These are phyloP conservation scores for Lamellibrachia columna DNA, from an alignment of 2,888 invertebrate genomes.

Conservation along the genomic window DNA sequence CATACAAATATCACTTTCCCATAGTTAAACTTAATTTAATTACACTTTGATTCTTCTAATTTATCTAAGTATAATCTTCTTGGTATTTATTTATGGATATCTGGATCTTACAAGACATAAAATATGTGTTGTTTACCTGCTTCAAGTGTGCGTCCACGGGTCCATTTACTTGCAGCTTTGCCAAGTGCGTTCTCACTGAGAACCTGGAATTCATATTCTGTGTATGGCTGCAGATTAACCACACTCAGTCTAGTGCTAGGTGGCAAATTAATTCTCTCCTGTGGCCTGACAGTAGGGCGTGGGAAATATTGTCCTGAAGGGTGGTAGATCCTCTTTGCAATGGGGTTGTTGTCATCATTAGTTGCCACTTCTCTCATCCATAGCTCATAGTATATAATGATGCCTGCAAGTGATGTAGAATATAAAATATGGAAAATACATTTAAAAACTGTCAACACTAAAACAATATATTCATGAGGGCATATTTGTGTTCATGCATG, in stretches of 20 bases:
- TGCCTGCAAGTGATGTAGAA: constrained; percentile 47
- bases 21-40: not conserved
- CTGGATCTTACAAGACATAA: not conserved
- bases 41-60: not conserved
- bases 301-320: constrained; percentile 63
- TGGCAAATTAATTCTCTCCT: constrained; percentile 52
- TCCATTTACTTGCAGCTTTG: constrained; percentile 61
- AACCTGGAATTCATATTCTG: constrained; percentile 60
- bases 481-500: not conserved
- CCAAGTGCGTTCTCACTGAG: constrained; percentile 61
- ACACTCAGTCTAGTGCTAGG: constrained; percentile 58
- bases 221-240: constrained; percentile 54
- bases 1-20: not conserved
- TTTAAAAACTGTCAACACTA: not conserved
- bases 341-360: constrained; percentile 41
- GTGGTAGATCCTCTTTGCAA: constrained; percentile 53
- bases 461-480: not conserved
- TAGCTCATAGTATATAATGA: constrained; percentile 64
- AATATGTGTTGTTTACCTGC: constrained; percentile 42
- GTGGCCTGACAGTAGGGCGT: constrained; percentile 45
- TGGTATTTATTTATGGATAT: not conserved
- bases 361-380: constrained; percentile 57
- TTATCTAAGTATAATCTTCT: not conserved
- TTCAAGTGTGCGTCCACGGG: constrained; percentile 54
- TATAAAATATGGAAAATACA: not conserved